Evolutionary conservation across 2,888 invertebrate genomes (phyloP).

Genomic region (Eupithecia subumbrata): DNA sequence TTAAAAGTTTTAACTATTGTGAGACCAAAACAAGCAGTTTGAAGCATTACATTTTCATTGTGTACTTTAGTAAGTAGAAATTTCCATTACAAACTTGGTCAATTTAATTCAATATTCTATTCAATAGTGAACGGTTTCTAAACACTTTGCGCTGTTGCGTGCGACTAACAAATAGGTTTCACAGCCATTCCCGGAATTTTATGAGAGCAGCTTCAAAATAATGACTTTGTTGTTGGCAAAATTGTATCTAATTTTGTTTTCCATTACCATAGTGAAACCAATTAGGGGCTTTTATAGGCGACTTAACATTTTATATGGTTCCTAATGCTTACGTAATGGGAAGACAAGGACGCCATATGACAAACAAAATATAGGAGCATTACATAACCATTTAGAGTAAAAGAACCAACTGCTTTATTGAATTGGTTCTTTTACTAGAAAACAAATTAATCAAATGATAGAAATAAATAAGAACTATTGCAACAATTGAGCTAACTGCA

Average conservation of each 20-base stretch:
- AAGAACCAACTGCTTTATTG: too few species aligned
- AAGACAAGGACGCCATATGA: constrained; percentile 7
- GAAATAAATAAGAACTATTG: too few species aligned
- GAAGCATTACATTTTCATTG: not conserved
- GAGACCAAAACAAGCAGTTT: not conserved
- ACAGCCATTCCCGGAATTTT: constrained; percentile 63
- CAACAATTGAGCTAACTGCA: too few species aligned
- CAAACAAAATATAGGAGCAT: not conserved
- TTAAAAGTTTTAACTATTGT: not conserved
- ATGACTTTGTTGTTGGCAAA: constrained; percentile 52
- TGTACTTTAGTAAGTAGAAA: not conserved
- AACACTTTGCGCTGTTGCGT: constrained; percentile 49
- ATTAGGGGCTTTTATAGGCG: constrained; percentile 24
- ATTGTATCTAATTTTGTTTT: constrained; percentile 36
- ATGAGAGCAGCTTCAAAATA: constrained; percentile 62
- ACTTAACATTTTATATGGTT: constrained; percentile 15
- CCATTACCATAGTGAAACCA: constrained; percentile 26
- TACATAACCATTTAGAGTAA: not conserved
- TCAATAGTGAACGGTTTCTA: constrained; percentile 12
- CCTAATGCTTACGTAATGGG: constrained; percentile 6
- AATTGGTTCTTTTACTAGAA: too few species aligned
- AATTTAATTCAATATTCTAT: constrained; percentile 8
- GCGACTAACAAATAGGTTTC: constrained; percentile 63
- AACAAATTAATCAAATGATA: too few species aligned
- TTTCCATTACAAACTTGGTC: constrained; percentile 3